Base-by-base conservation (phyloP, 2,113 vertebrate species). In the Nicator chloris region DNA sequence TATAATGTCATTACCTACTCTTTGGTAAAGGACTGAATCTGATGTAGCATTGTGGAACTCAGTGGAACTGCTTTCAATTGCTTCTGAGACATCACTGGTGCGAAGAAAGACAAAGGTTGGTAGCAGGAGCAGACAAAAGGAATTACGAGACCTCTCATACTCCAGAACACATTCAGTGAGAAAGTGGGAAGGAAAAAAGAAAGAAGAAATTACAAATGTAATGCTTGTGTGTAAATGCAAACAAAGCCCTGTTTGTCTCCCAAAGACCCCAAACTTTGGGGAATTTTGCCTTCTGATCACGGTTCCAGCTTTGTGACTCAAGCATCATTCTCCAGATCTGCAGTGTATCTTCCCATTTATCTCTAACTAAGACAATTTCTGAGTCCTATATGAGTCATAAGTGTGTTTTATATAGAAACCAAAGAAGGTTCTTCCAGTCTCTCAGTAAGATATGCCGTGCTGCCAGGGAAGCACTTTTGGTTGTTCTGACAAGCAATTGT, bases 351-450 rank as follows among this genome's bases (percentile, higher is more conserved):
- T 94, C 90, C 80, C 86, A 96, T 97, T 97, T 96, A 93, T 96
- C 95, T 96, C 93, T 94, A 96, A 96, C 94, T 96, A 97, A 96
- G 96, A 94, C 90, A 93, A 95, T 96, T 93, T 96, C 95, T 97
- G 94, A 96, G 93, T 82, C 95, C 92, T 94, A 84, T 93, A 71
- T 97, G 96, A 96, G 95, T 97, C 96, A 97, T 96, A 96, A 90
- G 92, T 88, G 81, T 94, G 93, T 96, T 97, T 97, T 97, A 96
- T 97, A 96, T 96, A 97, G 96, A 96, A 97, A 96, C 95, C 86
- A 96, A 97, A 95, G 96, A 96, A 96, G 95, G 95, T 96, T 97
- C 95, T 97, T 96, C 96, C 96, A 97, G 96, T 95, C 96, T 97
- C 96, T 96, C 95, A 96, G 95, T 96, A 94, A 97, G 95, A 97